Base-by-base conservation (phyloP, 2,113 vertebrate genomes). In the Coryphaenoides rupestris region DNA sequence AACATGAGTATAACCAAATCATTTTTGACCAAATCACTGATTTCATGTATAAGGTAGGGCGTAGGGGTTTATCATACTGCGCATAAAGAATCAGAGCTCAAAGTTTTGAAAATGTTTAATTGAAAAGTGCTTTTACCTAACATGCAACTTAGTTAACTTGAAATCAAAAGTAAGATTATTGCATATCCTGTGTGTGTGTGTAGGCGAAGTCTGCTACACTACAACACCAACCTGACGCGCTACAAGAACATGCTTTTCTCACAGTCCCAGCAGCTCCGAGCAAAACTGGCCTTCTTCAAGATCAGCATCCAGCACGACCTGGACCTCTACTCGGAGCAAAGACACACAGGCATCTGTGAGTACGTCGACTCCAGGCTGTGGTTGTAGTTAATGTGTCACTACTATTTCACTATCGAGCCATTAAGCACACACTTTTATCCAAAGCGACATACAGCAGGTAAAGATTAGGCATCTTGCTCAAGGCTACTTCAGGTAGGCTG, bases 211-310 rank as follows among this genome's bases (percentile, higher is more conserved):
- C 93, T 99, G 66, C 94, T 99, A 65, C 93, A 95, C 16, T 99
- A 95, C 69, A 99, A 99, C 49, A 95, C 95, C 79, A 99, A 96
- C 87, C 84, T 99, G 55, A 98, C 94, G 9, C 93, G 94, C 75
- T 98, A 93, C 92, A 98, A 97, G 86, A 98, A 95, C 81, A 88
- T 92, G 57, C 94, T 99, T 90, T 95, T 98, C 72, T 98, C 95
- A 47, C 92, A 93, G 72, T 96, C 97, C 19, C 97, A 99, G 86
- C 95, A 98, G 75, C 89, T 99, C 65, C 92, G 90, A 82, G 97
- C 97, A 55, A 99, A 98, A 81, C 86, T 98, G 82, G 87, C 94
- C 53, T 98, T 99, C 88, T 99, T 99, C 77, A 95, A 94, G 62
- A 93, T 89, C 82, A 99, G 96, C 81, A 98, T 99, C 84, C 93